Percentiles rank a stretch among this genome's conserved stretches.
Conservation (phyloP, 1,140 invertebrate genomes). For the Oreohelix idahoensis region DNA sequence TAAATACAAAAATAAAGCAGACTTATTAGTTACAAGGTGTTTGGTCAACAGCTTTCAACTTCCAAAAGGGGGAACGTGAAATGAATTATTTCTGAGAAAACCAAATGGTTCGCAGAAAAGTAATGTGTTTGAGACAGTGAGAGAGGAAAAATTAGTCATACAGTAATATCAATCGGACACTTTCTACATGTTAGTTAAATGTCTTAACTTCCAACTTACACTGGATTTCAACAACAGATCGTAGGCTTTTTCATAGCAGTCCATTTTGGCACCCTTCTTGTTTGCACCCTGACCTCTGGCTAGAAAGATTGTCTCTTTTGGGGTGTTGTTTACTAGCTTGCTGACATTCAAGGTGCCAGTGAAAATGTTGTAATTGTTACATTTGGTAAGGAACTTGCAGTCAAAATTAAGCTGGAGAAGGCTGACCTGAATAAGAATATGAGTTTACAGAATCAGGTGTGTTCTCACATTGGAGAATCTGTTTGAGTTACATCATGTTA, state of each 20-base stretch:
- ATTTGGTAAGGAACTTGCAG: conserved; percentile 4
- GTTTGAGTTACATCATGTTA: not conserved
- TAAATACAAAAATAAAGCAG: no score
- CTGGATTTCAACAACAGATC: not conserved
- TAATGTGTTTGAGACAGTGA: no score
- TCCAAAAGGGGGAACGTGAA: no score
- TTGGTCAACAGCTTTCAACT: no score
- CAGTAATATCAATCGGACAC: no score
- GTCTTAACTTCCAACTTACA: not conserved
- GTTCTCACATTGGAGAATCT: not conserved
- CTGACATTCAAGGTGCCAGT: not conserved
- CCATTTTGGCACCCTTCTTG: conserved; percentile 12
- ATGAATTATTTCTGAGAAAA: no score
- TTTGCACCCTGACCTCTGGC: not conserved
- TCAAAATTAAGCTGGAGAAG: not conserved
- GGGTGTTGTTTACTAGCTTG: not conserved
- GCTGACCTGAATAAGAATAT: not conserved
- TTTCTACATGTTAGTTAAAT: no score
- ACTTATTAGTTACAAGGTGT: no score
- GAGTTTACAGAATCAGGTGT: not conserved
- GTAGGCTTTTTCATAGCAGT: conserved; percentile 19
- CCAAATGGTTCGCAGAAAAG: no score
- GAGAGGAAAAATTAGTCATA: no score
- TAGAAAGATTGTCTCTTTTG: not conserved
- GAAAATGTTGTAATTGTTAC: not conserved